Percentiles rank a stretch among this genome's conserved stretches.
phyloP scores from a whole-genome alignment of 2,113 vertebrate species.

The Leucosticte australis region DNA sequence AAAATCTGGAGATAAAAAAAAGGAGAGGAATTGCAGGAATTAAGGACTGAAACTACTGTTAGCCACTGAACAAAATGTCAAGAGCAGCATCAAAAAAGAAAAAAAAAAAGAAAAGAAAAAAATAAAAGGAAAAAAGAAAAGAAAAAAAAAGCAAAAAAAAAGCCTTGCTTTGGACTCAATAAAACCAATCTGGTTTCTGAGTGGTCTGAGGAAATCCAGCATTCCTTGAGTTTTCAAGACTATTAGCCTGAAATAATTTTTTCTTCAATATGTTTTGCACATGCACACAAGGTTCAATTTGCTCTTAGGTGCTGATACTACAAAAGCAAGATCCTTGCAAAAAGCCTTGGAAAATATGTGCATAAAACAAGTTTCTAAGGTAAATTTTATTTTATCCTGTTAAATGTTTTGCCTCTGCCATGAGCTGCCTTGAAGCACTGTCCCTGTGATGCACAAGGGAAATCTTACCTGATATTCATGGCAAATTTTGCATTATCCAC shows the following conservation, averaged over 20 bases:
- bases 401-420: neutral
- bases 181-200: neutral
- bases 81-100: neutral
- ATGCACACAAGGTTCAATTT: neutral
- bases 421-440: neutral
- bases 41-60: neutral
- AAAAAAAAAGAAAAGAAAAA: neutral
- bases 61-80: neutral
- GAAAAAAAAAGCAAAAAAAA: neutral
- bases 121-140: accelerated
- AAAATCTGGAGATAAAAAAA: neutral
- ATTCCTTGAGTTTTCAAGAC: neutral
- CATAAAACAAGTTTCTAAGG: neutral
- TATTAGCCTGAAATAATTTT: neutral
- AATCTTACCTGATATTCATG: neutral
- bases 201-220: neutral
- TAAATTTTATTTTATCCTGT: neutral
- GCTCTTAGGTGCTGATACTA: neutral
- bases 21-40: neutral
- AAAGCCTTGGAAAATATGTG: neutral
- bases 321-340: neutral
- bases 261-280: neutral
- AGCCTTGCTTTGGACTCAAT: accelerated
- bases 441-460: neutral
- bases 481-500: neutral